Conservation (phyloP, 2,797 vertebrate genomes). For the Urophycis tenuis region DNA sequence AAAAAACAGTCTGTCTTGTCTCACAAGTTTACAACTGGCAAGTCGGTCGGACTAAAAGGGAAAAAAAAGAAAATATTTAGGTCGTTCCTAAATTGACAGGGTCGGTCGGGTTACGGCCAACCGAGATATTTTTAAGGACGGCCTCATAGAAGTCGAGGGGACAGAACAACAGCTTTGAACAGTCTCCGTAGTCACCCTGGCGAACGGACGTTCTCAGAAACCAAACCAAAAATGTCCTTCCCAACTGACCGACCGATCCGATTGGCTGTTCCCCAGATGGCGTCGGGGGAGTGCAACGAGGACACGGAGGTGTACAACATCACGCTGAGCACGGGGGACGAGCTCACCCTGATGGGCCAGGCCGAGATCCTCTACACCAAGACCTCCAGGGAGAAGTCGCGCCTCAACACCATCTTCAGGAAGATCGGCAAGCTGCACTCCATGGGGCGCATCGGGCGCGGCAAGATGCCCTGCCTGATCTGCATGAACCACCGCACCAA, state of each 20-base stretch:
- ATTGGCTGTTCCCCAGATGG: slow-evolving; percentile 74
- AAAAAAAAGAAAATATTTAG: too few relatives aligned
- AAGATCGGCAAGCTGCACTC: slow-evolving; percentile 97
- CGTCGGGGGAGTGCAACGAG: slow-evolving; percentile 96
- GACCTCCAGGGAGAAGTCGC: slow-evolving; percentile 89
- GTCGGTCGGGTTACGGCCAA: too few relatives aligned
- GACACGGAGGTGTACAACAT: slow-evolving; percentile 98
- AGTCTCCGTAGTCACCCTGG: not conserved
- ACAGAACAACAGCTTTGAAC: not conserved
- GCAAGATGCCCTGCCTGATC: slow-evolving; percentile 98
- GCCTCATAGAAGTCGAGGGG: not conserved
- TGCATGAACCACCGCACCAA: slow-evolving; percentile 99
- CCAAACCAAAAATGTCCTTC: not conserved
- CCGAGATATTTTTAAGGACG: too few relatives aligned
- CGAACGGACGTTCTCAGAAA: not conserved
- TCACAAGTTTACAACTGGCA: too few relatives aligned
- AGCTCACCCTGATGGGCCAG: slow-evolving; percentile 97
- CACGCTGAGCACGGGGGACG: slow-evolving; percentile 91
- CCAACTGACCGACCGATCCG: not conserved
- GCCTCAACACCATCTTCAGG: slow-evolving; percentile 96
- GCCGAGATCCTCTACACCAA: slow-evolving; percentile 98
- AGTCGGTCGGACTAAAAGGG: too few relatives aligned
- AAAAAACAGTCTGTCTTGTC: too few relatives aligned
- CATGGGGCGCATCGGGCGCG: slow-evolving; percentile 86
- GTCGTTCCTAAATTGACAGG: too few relatives aligned